A percentile compares a stretch with the other conserved stretches of the same genome.
Conservation (phyloP, 2,113 vertebrate species). For the Sturnus vulgaris region DNA sequence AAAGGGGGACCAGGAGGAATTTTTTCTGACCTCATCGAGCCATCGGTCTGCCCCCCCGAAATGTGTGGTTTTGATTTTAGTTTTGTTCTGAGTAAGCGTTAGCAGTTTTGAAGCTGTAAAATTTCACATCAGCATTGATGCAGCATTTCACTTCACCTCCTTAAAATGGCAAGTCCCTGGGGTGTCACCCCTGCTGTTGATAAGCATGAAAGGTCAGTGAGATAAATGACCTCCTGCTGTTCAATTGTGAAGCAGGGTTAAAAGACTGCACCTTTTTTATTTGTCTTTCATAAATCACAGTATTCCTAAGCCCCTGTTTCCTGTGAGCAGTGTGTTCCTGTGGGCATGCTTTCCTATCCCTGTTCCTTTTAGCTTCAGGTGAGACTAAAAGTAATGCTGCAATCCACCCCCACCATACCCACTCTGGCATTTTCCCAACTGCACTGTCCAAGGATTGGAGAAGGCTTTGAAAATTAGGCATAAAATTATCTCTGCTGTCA, state of each 20-base stretch:
- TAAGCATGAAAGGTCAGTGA: background rate
- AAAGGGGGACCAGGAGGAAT: background rate
- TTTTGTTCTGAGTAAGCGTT: background rate
- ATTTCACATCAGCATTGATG: background rate
- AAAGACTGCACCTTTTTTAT: background rate
- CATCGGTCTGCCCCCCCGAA: background rate
- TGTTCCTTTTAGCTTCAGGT: background rate
- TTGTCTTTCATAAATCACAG: background rate
- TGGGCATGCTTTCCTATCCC: background rate
- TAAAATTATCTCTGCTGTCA: background rate
- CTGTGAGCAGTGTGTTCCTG: background rate
- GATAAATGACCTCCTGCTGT: background rate
- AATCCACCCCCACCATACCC: background rate
- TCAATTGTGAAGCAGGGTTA: background rate
- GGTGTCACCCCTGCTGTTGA: background rate
- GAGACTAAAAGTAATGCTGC: background rate
- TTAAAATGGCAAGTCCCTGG: background rate
- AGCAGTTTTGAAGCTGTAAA: background rate
- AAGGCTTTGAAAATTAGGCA: background rate
- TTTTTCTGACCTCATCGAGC: background rate
- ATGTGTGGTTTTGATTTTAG: rapidly evolving
- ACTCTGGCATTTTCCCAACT: background rate
- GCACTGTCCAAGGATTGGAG: background rate
- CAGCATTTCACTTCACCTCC: background rate
- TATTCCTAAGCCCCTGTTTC: background rate